phyloP scores from a whole-genome alignment of 2,797 vertebrate species.

The Thripadectes ignobilis region DNA sequence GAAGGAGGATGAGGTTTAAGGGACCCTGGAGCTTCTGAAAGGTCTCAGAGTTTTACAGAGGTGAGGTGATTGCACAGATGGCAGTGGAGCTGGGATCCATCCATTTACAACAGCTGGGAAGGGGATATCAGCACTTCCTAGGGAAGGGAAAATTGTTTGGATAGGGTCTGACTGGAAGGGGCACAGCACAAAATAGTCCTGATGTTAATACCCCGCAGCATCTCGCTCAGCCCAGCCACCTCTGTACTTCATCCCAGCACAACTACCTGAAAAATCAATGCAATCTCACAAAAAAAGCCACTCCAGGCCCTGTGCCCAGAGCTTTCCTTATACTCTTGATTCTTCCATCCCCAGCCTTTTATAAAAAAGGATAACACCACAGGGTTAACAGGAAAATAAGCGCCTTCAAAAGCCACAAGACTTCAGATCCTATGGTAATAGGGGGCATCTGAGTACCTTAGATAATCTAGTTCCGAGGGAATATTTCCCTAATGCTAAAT shows the following conservation, averaged over 20 bases:
- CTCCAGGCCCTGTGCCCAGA: not conserved
- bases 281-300: not conserved
- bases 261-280: not conserved
- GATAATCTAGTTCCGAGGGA: not conserved
- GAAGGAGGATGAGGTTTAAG: not conserved
- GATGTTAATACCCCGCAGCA: not conserved
- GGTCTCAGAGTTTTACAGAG: not conserved
- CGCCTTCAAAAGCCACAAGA: not conserved
- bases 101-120: not conserved
- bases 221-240: not conserved
- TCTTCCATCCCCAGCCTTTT: not conserved
- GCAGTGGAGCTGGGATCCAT: not conserved
- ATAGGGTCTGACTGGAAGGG: not conserved
- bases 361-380: not conserved
- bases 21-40: not conserved
- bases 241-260: not conserved
- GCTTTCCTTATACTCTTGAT: not conserved
- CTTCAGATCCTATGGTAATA: not conserved
- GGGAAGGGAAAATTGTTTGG: not conserved
- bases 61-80: fast-evolving
- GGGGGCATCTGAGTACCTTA: not conserved
- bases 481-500: not conserved
- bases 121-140: not conserved
- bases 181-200: not conserved
- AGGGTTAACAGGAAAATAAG: not conserved